phyloP scores from a whole-genome alignment of 2,113 vertebrate genomes.

The Pristiophorus japonicus region DNA sequence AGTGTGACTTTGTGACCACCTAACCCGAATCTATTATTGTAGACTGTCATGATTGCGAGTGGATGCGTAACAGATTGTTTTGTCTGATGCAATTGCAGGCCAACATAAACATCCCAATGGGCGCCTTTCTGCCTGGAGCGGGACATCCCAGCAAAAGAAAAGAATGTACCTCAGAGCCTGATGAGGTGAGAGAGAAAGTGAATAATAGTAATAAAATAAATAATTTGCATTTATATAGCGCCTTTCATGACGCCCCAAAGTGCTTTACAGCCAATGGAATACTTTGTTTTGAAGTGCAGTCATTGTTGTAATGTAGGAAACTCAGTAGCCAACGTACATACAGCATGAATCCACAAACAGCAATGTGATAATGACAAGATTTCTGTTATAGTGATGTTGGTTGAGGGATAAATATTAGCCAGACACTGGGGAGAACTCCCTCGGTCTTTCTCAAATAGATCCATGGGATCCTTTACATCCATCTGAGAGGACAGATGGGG shows the following conservation, averaged over 20 bases:
- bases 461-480: background rate
- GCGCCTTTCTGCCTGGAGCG: slow-evolving; percentile 89
- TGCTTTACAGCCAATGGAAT: background rate
- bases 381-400: background rate
- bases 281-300: background rate
- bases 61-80: slow-evolving; percentile 41
- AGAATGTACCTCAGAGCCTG: slow-evolving; percentile 72
- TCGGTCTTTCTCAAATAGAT: background rate
- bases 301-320: background rate
- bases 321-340: background rate
- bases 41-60: slow-evolving; percentile 39
- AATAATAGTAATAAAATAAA: background rate
- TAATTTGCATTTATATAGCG: background rate
- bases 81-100: slow-evolving; percentile 66
- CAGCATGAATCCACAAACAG: too few relatives aligned
- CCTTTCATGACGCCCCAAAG: background rate
- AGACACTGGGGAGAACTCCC: background rate
- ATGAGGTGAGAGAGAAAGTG: slow-evolving; percentile 73
- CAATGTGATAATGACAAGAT: background rate
- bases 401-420: background rate
- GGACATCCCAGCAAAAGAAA: slow-evolving; percentile 88
- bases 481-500: background rate
- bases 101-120: slow-evolving; percentile 98
- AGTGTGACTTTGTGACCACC: slow-evolving; percentile 39
- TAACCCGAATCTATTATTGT: background rate